A percentile compares a stretch with the other conserved stretches of the same genome.
phyloP scores from a whole-genome alignment of 1,140 invertebrate species.

The Lordiphosa collinella region DNA sequence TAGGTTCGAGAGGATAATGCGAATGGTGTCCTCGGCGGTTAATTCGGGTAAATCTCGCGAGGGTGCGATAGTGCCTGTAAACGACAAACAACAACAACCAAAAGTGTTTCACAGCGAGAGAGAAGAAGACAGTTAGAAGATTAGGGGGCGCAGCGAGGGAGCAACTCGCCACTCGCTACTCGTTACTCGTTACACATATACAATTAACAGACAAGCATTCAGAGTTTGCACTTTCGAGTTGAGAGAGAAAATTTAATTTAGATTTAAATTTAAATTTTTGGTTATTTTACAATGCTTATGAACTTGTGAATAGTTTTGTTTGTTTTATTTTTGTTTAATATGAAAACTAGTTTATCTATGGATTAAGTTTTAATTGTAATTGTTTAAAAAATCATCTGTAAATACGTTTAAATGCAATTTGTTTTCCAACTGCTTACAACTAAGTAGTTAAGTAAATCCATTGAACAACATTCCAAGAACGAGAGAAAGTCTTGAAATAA shows the following conservation, averaged over 20 bases:
- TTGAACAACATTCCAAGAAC: constrained; percentile 63
- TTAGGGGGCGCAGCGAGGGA: constrained; percentile 4
- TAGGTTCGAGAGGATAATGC: constrained; percentile 91
- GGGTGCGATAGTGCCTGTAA: constrained; percentile 96
- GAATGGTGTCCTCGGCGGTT: constrained; percentile 88
- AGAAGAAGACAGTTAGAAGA: constrained; percentile 7
- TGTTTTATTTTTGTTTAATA: constrained; percentile 19
- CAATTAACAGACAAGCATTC: constrained; percentile 11
- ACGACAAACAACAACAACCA: constrained; percentile 66
- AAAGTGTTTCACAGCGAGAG: constrained; percentile 38
- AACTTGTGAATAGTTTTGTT: constrained; percentile 32
- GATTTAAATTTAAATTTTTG: constrained; percentile 17
- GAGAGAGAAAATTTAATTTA: constrained; percentile 14
- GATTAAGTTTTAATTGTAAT: constrained; percentile 37
- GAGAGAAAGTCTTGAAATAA: constrained; percentile 46
- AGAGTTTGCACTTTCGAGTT: constrained; percentile 6
- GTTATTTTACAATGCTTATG: constrained; percentile 53
- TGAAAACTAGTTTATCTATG: constrained; percentile 63
- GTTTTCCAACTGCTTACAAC: constrained; percentile 61
- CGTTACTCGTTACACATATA: constrained; percentile 12
- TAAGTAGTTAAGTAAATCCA: constrained; percentile 43
- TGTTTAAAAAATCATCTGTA: constrained; percentile 42
- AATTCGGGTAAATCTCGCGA: constrained; percentile 90
- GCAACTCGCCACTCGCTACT: constrained; percentile 6
- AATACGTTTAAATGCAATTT: constrained; percentile 73